Evolutionary conservation across 2,113 vertebrate genomes (phyloP).

Genomic region (Psilopogon haemacephalus): DNA sequence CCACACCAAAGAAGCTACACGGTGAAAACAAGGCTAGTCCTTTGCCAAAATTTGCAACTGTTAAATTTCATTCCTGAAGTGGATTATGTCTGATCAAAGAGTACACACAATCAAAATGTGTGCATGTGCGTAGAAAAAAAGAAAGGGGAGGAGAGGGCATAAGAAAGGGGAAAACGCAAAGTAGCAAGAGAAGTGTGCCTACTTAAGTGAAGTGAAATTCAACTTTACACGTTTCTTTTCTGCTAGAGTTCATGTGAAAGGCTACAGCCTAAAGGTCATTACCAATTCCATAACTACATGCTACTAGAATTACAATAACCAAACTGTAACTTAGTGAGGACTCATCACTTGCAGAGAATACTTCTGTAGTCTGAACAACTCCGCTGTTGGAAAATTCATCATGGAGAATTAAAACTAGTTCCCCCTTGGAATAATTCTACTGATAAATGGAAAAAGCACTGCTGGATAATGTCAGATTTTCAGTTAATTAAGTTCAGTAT

Average conservation of each 20-base stretch:
- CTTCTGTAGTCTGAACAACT: not conserved
- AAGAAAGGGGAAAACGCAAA: not conserved
- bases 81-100: not conserved
- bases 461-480: not conserved
- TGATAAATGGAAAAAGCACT: not conserved
- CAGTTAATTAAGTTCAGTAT: not conserved
- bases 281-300: accelerated
- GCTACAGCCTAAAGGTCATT: not conserved
- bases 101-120: not conserved
- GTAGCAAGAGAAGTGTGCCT: not conserved
- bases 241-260: not conserved
- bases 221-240: not conserved
- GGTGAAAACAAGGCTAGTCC: not conserved
- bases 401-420: not conserved
- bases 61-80: not conserved
- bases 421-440: not conserved
- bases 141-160: not conserved
- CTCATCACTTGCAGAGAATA: not conserved
- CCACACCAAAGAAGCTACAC: not conserved
- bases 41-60: not conserved
- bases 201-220: not conserved
- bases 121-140: not conserved
- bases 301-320: not conserved
- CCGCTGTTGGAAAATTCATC: not conserved
- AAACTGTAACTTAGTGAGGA: not conserved